phyloP scores from a whole-genome alignment of 2,113 vertebrate genomes.

The Poicephalus meyeri region DNA sequence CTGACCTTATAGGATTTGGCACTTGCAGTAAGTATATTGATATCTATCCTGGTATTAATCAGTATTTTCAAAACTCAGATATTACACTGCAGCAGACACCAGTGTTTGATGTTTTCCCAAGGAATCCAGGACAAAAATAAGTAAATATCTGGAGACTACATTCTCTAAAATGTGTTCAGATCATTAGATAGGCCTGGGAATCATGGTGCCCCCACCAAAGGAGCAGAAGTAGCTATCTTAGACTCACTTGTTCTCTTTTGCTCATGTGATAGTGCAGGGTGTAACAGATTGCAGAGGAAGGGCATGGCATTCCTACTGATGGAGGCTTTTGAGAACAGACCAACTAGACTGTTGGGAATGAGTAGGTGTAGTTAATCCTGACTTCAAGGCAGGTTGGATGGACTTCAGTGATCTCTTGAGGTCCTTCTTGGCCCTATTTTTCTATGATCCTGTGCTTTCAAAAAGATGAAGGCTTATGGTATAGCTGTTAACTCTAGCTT shows the following conservation, averaged over 20 bases:
- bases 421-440: constrained; percentile 3
- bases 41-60: constrained; percentile 49
- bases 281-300: neutral
- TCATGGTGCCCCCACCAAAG: neutral
- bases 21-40: constrained; percentile 39
- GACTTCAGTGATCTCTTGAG: neutral
- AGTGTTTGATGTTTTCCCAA: constrained; percentile 43
- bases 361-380: neutral
- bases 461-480: neutral
- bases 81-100: neutral
- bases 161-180: constrained; percentile 6
- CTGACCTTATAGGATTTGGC: constrained; percentile 56
- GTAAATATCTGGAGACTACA: neutral
- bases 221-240: constrained; percentile 17
- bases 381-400: neutral
- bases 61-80: constrained; percentile 16
- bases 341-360: neutral
- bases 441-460: neutral
- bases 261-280: neutral
- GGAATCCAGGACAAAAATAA: constrained; percentile 18
- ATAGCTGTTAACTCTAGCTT: neutral
- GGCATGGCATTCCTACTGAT: neutral
- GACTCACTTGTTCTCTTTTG: neutral
- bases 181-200: constrained; percentile 1
- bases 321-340: neutral